Conservation (phyloP, 2,113 vertebrate species). For the Grallaria varia region DNA sequence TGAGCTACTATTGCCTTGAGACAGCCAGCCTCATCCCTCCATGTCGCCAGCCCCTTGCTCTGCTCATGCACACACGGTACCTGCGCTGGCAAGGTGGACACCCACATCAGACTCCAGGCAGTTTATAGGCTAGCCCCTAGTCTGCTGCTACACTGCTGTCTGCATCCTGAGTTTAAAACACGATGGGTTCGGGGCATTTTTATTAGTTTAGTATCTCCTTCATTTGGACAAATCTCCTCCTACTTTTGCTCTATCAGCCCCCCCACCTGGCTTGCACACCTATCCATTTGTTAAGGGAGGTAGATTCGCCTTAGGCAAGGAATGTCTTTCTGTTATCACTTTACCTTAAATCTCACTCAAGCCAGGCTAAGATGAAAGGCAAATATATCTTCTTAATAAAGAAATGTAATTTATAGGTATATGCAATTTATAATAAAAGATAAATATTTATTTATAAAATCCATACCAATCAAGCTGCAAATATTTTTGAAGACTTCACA, state of each 20-base stretch:
- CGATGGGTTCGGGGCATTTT: neutral
- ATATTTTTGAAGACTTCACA: neutral
- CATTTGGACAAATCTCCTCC: neutral
- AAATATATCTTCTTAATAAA: neutral
- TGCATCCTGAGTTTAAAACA: neutral
- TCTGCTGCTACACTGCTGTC: neutral
- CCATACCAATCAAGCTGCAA: neutral
- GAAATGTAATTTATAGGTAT: neutral
- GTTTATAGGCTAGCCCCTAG: neutral
- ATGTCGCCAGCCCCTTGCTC: neutral
- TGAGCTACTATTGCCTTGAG: neutral
- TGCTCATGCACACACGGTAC: too few species aligned
- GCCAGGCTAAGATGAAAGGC: neutral
- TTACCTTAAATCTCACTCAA: neutral
- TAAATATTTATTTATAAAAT: neutral
- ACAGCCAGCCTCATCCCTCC: neutral
- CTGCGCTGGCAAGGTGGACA: neutral
- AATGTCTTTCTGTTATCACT: neutral
- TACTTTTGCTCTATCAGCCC: neutral
- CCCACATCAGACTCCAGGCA: rapidly evolving
- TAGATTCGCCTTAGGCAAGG: neutral
- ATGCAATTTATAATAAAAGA: neutral
- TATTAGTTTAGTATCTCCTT: neutral
- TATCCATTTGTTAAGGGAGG: neutral
- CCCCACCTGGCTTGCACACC: neutral